Evolutionary conservation across 2,113 vertebrate species (phyloP).

Genomic region (Oryzias woworae): DNA sequence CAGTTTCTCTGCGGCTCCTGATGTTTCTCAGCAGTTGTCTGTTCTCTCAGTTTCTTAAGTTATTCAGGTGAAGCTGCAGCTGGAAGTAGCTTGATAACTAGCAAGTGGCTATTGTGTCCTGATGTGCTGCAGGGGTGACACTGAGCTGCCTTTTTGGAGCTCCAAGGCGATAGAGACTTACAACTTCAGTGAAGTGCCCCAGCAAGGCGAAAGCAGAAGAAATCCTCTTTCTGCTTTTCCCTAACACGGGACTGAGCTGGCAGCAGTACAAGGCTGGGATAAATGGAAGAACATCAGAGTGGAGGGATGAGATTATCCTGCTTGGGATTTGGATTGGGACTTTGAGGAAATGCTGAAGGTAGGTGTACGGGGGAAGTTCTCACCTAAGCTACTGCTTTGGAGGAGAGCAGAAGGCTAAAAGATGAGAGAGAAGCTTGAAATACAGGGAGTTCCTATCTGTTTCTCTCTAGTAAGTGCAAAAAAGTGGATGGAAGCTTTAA

Average conservation of each 20-base stretch:
- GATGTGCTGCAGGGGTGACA: constrained; percentile 50
- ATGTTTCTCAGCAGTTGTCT: constrained; percentile 21
- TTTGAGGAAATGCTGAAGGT: constrained; percentile 72
- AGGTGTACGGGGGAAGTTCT: constrained; percentile 58
- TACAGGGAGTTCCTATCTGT: constrained; percentile 11
- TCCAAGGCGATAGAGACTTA: constrained; percentile 57
- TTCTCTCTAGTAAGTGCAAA: background rate
- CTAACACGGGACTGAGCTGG: constrained; percentile 69
- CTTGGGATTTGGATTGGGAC: constrained; percentile 68
- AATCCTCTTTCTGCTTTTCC: constrained; percentile 69
- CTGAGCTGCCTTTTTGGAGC: constrained; percentile 42
- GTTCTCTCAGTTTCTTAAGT: constrained; percentile 21
- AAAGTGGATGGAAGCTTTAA: constrained; percentile 14
- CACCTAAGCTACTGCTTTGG: constrained; percentile 58
- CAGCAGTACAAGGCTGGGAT: constrained; percentile 66
- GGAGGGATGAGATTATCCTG: constrained; percentile 70
- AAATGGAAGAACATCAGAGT: constrained; percentile 74
- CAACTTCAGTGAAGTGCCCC: constrained; percentile 63
- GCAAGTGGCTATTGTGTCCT: constrained; percentile 45
- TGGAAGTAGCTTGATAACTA: constrained; percentile 47
- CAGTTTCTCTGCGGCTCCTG: constrained; percentile 12
- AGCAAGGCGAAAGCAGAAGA: constrained; percentile 59
- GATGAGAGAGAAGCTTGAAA: constrained; percentile 38
- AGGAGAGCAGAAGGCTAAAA: constrained; percentile 23
- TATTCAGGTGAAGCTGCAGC: constrained; percentile 33